Evolutionary conservation across 37 sponge, comb jelly and placozoan genomes (phyloP).

Genomic region (Oscarella lobularis): DNA sequence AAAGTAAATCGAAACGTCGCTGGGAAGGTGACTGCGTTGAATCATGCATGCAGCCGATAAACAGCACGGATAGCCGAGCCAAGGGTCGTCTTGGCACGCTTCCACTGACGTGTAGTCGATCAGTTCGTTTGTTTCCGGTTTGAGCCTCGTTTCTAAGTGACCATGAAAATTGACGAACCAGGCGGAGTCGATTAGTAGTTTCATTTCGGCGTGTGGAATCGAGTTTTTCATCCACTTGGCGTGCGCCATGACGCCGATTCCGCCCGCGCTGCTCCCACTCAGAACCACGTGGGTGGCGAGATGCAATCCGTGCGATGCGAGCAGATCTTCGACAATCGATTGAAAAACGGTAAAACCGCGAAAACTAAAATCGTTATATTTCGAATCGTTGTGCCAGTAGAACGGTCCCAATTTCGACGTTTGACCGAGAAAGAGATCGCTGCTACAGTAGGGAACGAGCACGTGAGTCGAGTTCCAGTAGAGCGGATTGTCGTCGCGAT

Average conservation of each 20-base stretch:
- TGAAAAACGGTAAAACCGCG: not conserved
- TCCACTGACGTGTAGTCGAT: not conserved
- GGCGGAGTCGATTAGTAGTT: slow-evolving; percentile 56
- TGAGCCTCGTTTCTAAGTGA: not conserved
- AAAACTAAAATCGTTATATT: not conserved
- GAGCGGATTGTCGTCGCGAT: not conserved
- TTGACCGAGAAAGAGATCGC: not conserved
- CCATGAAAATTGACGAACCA: slow-evolving; percentile 81
- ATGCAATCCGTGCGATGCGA: not conserved
- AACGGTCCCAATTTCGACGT: not conserved
- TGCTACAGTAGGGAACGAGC: not conserved
- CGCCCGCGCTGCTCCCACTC: slow-evolving; percentile 76
- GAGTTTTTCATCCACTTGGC: slow-evolving; percentile 32
- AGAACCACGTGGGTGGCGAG: slow-evolving; percentile 44
- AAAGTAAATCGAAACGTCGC: slow-evolving; percentile 19
- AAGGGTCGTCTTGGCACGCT: slow-evolving; percentile 15
- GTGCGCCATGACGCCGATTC: slow-evolving; percentile 52
- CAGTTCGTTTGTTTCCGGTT: not conserved
- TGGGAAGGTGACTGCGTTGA: not conserved
- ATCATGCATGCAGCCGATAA: slow-evolving; percentile 29
- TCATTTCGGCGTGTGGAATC: no score
- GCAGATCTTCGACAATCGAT: not conserved
- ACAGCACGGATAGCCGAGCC: slow-evolving; percentile 26
- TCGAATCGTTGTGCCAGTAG: not conserved
- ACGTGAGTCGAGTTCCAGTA: not conserved